Percentiles rank a stretch among this genome's conserved stretches.
Conservation (phyloP, 2,888 invertebrate species). For the Lysandra coridon region DNA sequence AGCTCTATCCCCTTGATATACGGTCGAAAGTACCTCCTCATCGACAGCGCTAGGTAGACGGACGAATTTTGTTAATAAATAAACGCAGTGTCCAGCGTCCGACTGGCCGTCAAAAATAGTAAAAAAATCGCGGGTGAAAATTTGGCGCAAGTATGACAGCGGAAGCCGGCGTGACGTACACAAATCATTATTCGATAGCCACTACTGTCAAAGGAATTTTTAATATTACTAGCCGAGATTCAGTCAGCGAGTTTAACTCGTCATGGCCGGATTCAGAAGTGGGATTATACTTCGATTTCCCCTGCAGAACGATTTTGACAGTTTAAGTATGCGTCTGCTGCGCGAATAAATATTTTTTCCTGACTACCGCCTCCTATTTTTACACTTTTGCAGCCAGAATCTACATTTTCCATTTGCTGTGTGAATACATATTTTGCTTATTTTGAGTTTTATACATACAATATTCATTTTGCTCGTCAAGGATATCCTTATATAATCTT, state of each 20-base stretch:
- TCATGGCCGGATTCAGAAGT: conserved; percentile 49
- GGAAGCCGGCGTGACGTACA: conserved; percentile 64
- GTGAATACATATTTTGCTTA: neutral
- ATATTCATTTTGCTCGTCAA: neutral
- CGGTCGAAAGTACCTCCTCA: conserved; percentile 46
- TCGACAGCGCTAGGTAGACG: conserved; percentile 66
- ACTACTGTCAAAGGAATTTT: conserved; percentile 75
- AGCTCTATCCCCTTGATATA: conserved; percentile 51
- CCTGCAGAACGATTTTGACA: conserved; percentile 51
- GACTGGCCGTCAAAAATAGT: conserved; percentile 64
- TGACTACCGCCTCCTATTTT: neutral
- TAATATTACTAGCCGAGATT: conserved; percentile 70
- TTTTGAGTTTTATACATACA: neutral
- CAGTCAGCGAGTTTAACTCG: conserved; percentile 57
- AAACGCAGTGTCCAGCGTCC: conserved; percentile 71
- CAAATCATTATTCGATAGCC: conserved; percentile 74
- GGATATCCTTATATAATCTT: no score
- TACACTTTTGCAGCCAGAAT: neutral
- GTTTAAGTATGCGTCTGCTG: conserved; percentile 48
- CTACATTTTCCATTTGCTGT: neutral
- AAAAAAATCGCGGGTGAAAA: conserved; percentile 67
- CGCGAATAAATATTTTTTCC: neutral
- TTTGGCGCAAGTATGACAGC: conserved; percentile 77
- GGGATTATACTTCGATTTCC: conserved; percentile 51
- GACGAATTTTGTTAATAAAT: conserved; percentile 80